These are phyloP conservation scores for Mobula birostris DNA, from an alignment of 2,113 vertebrate species.

Conservation along the genomic window DNA sequence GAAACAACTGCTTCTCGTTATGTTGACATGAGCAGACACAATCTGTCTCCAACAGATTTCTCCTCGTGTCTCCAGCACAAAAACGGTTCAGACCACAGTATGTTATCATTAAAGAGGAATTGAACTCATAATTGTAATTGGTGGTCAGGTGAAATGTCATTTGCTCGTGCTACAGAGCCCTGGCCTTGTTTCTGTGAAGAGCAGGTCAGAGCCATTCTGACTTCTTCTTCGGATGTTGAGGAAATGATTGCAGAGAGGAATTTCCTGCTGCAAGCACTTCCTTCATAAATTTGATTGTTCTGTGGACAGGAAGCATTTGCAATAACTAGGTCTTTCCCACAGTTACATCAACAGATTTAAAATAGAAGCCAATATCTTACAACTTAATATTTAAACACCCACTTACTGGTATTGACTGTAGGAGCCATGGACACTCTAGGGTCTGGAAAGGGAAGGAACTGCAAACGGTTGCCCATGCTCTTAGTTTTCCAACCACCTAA, in stretches of 20 bases:
- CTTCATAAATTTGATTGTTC: conserved; percentile 34
- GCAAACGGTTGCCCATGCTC: background rate
- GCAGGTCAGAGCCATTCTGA: conserved; percentile 29
- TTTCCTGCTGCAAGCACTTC: conserved; percentile 34
- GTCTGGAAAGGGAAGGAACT: background rate
- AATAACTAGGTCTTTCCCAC: conserved; percentile 35
- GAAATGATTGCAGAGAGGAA: conserved; percentile 31
- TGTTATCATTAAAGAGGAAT: conserved; percentile 31
- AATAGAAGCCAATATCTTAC: conserved; percentile 6
- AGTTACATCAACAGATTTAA: conserved; percentile 7
- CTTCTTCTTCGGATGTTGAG: conserved; percentile 35
- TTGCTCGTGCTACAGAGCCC: conserved; percentile 12
- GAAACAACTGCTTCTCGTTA: conserved; percentile 38
- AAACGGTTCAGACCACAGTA: conserved; percentile 27
- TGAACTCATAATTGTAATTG: conserved; percentile 31
- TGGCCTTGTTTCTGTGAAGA: conserved; percentile 27
- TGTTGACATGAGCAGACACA: conserved; percentile 37
- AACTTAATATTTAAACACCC: background rate
- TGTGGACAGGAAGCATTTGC: conserved; percentile 29
- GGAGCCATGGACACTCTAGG: background rate
- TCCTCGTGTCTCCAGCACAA: conserved; percentile 25
- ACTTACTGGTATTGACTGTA: background rate
- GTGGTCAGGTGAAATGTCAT: conserved; percentile 34
- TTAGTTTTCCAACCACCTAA: background rate
- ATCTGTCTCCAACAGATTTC: conserved; percentile 33